Evolutionary conservation across 2,888 invertebrate genomes (phyloP), one percentile per base, ranked within the genome.

Genomic region (Diarsia dahlii): DNA sequence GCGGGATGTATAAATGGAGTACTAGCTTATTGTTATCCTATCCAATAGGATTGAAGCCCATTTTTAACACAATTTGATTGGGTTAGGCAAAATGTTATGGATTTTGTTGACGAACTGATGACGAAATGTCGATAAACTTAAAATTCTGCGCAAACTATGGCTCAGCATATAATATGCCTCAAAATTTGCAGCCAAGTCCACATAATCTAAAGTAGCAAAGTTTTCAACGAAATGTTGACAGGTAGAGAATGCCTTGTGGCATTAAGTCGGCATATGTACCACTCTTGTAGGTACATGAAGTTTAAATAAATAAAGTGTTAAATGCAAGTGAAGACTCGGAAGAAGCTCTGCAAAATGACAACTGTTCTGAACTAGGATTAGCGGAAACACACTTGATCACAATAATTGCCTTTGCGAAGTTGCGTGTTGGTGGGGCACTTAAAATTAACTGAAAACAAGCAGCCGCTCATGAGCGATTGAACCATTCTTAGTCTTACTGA

Each of bases 1-100:
- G 13, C 46, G 15, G 15, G 45, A 50, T 13, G 56, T 48, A 23
- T 65, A 9, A 70, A 80, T 84, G 70, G 81, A 84, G 70, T 72
- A 28, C 10, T 56, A 54, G 50, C 10, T 60, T 6, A 5, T 34
- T 71, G 48, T 50, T 71, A 12, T 34, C 50, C 18, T 28, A 15
- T 5, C 6, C n/a, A 15, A 58, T 15, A 58, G 9, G 0, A 34
- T 60, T 18, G 3, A 28, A 58, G 18, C 18, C 1, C 18, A 0
- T 67, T 18, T 50, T 18, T 23, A 10, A n/a, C 18, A 70, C 18
- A 65, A 1, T 2, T 10, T 71, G 13, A 12, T 71, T n/a, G 9
- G 6, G 15, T 18, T 39, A n/a, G n/a, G 20, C 8, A 15, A 58
- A 2, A 58, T 6, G 0, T 23, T 3, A 15, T 56, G 15, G 18